Conservation (phyloP, 2,113 vertebrate genomes). For the Semnopithecus entellus region DNA sequence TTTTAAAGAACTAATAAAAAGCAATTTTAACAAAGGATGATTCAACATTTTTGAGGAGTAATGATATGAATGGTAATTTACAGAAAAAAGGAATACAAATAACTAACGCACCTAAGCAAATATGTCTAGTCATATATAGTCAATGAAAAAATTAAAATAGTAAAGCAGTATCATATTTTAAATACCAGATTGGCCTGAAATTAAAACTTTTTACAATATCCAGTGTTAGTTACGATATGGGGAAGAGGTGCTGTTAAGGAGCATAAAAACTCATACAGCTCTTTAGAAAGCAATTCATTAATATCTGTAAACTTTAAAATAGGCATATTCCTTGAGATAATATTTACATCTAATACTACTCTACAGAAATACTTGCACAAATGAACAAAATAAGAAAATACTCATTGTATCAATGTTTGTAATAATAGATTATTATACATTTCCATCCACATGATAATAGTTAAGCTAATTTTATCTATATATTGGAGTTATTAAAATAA, state of each 20-base stretch:
- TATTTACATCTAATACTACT: not conserved
- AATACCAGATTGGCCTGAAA: not conserved
- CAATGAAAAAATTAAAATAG: not conserved
- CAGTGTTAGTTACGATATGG: not conserved
- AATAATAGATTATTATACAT: slow-evolving; percentile 16
- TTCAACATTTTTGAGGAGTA: not conserved
- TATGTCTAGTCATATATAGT: not conserved
- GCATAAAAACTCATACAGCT: not conserved
- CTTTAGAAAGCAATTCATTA: slow-evolving; percentile 4
- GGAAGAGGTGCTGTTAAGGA: not conserved
- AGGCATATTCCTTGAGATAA: not conserved
- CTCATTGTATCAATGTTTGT: not conserved
- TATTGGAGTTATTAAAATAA: not conserved
- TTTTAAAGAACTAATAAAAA: not conserved
- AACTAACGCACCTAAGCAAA: not conserved
- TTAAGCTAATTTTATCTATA: not conserved
- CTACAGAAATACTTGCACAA: not conserved
- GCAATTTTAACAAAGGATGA: not conserved
- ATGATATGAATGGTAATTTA: not conserved
- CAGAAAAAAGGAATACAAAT: not conserved
- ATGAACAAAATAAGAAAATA: not conserved
- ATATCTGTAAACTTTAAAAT: slow-evolving; percentile 8
- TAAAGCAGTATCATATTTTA: not conserved
- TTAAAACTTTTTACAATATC: not conserved
- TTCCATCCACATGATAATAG: not conserved